These are phyloP conservation scores for Porphyrio hochstetteri DNA, from an alignment of 2,113 vertebrate species.

Conservation along the genomic window DNA sequence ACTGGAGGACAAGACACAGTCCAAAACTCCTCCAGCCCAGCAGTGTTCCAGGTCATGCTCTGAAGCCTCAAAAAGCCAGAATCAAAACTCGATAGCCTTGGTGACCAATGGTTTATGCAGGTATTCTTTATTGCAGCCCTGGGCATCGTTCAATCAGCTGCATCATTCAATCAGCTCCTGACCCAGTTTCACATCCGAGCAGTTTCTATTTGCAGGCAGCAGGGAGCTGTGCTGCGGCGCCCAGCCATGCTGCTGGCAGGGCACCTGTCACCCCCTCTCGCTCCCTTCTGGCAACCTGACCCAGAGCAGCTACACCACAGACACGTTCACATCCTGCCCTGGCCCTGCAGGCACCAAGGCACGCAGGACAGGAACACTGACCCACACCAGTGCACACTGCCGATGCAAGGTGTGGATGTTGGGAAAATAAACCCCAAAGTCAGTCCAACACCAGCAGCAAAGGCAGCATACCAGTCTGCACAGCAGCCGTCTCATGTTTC, in stretches of 20 bases:
- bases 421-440: background rate
- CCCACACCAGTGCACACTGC: accelerated
- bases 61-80: no score
- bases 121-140: no score
- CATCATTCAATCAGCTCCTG: background rate
- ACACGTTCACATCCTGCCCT: conserved; percentile 8
- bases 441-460: accelerated
- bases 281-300: conserved; percentile 14
- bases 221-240: accelerated
- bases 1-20: accelerated
- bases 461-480: background rate
- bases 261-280: conserved; percentile 34
- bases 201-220: background rate
- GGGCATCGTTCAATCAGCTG: no score
- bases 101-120: no score
- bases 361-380: background rate
- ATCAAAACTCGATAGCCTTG: no score
- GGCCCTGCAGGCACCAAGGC: background rate
- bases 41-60: accelerated
- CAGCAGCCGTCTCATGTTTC: accelerated
- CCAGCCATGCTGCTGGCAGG: accelerated
- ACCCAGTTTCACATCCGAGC: background rate
- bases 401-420: accelerated
- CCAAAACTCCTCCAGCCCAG: background rate
- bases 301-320: background rate